Base-by-base conservation (phyloP, 2,113 vertebrate species). In the Siniperca chuatsi region DNA sequence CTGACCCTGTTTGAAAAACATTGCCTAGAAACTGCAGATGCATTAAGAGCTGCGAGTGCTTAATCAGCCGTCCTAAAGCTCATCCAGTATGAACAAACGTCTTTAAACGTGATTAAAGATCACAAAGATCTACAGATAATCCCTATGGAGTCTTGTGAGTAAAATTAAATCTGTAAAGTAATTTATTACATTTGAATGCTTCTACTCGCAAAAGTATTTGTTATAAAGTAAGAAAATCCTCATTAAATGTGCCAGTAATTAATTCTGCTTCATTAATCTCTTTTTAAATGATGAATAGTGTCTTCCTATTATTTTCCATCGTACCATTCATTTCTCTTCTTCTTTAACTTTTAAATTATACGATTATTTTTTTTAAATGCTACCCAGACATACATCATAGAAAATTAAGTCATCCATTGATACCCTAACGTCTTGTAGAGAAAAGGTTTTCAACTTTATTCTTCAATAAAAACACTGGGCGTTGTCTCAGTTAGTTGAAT, bases 1-100 rank as follows among this genome's bases (percentile, higher is more conserved):
- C 52, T 72, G 82, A 83, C 82, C 75, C 93, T 93, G 93, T 60
- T 91, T 55, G 2, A 73, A 87, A 81, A 90, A 82, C 74, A 75
- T 71, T 67, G 79, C 77, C 82, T 79, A 85, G 67, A 85, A 82
- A 82, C 58, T 8, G 29, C 33, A 46, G 77, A 58, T 74, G 72
- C 84, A 92, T 92, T 81, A 92, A 83, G 69, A 83, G 74, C 84
- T 74, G 62, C 60, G 61, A 77, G 64, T 23, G 76, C 77, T 90
- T 89, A 25, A 89, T 88, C 88, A 82, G 75, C 75, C 75, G 75
- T 64, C 61, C 4, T 42, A 35, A 78, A 78, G 42, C 61, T 86
- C 80, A 25, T 12, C 23, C 54, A 29, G 60, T 21, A 48, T 10
- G 66, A 65, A 86, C 54, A 67, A 78, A 55, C 21, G 23, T 42